Base-by-base conservation (phyloP, 92 coral and sea anemone species). In the Heteractis magnifica region DNA sequence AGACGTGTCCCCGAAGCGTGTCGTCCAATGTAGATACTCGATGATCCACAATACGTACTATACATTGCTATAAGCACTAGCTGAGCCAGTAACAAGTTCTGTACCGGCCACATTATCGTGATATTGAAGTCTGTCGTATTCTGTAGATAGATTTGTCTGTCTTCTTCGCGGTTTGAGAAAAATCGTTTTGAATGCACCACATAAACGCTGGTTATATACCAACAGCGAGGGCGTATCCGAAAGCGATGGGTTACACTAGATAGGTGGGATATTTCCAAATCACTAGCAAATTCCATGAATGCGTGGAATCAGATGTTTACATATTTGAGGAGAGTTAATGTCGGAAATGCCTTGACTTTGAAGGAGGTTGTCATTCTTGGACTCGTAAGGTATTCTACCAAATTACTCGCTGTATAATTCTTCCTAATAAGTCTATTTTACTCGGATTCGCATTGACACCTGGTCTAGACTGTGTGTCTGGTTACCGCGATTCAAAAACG, bases 21-120 rank as follows among this genome's bases (percentile, higher is more conserved):
- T 11, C 84, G 53, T 14, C 84, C 84, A 14, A 81, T 77, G 16
- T 81, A 81, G 50, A 81, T 71, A 51, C 84, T 81, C 19, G 84
- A 68, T 4, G 84, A 68, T 14, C n/a, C 14, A 15, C 77, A 9
- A 8, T n/a, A 49, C 14, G 23, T 55, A 4, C 11, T 14, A 8
- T 56, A 81, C 41, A 81, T 20, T 51, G 77, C 77, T 26, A 81
- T 4, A 19, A 65, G 18, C 15, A 65, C 2, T 44, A 68, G 1
- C 65, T 68, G 44, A 1, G 70, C 23, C 49, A 78, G 3, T 14
- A 51, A n/a, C 16, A 5, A n/a, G 6, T 14, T n/a, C 23, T 18
- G 70, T 18, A n/a, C 20, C 8, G 6, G 2, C 70, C 21, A 16
- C 70, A 62, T 62, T 12, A 34, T 34, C 44, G 3, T 34, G 44